These are phyloP conservation scores for Nestor notabilis DNA, from an alignment of 2,113 vertebrate genomes.

Conservation along the genomic window DNA sequence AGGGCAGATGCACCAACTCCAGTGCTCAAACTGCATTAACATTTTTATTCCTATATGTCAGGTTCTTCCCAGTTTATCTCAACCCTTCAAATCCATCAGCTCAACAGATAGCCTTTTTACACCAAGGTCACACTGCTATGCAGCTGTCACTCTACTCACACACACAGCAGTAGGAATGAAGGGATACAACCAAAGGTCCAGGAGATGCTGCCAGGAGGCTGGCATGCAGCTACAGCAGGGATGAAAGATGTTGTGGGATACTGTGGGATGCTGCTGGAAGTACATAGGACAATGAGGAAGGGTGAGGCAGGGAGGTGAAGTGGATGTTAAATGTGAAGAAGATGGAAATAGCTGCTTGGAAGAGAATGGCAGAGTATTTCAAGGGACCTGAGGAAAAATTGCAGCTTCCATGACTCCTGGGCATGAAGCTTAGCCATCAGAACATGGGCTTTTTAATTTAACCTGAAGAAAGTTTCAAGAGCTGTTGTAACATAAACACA, in stretches of 20 bases:
- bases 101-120: neutral
- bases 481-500: constrained; percentile 58
- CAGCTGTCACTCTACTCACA: neutral
- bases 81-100: neutral
- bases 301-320: neutral
- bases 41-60: neutral
- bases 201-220: neutral
- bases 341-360: neutral
- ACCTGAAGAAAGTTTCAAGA: constrained; percentile 31
- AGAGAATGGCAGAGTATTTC: neutral
- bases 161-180: neutral
- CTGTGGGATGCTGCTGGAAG: neutral
- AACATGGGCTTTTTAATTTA: neutral
- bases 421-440: constrained; percentile 8
- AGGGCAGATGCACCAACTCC: neutral
- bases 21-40: accelerated
- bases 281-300: neutral
- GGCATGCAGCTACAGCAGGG: accelerated
- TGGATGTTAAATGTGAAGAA: neutral
- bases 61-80: neutral
- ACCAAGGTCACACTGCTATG: neutral
- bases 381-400: neutral
- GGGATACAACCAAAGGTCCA: neutral
- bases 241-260: neutral
- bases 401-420: neutral